Percentiles rank a stretch among this genome's conserved stretches.
phyloP scores from a whole-genome alignment of 2,888 invertebrate genomes.

The Eulithis prunata region DNA sequence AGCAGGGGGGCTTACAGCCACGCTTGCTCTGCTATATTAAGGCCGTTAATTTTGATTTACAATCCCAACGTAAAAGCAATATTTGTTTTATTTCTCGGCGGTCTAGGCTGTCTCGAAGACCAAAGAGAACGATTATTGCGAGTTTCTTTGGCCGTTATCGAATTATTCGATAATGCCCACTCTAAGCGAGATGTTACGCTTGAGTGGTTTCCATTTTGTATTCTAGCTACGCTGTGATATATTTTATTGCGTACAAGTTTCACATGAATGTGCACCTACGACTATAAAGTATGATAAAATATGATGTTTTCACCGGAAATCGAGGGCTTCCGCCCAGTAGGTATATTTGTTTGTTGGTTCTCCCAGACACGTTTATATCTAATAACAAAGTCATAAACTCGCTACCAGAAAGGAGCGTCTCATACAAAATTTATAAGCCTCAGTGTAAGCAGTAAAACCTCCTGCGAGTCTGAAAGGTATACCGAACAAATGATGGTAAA shows the following conservation, averaged over 20 bases:
- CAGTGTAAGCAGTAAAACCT: constrained; percentile 64
- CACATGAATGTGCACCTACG: constrained; percentile 43
- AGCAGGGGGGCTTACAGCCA: constrained; percentile 78
- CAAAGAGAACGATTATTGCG: constrained; percentile 68
- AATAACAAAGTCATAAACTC: constrained; percentile 68
- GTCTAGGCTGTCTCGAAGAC: constrained; percentile 70
- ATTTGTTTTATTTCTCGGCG: constrained; percentile 82
- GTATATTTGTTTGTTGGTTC: constrained; percentile 50
- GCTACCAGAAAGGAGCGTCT: constrained; percentile 60
- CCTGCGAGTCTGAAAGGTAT: constrained; percentile 58
- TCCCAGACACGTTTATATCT: constrained; percentile 58
- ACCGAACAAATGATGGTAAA: constrained; percentile 52
- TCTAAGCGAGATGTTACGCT: constrained; percentile 64
- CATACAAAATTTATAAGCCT: constrained; percentile 65
- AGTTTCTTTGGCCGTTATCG: constrained; percentile 63
- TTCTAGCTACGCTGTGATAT: constrained; percentile 38
- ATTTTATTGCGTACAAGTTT: constrained; percentile 41
- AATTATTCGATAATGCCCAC: constrained; percentile 77
- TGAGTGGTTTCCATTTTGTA: constrained; percentile 58
- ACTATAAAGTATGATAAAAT: constrained; percentile 40
- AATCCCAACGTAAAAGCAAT: constrained; percentile 82
- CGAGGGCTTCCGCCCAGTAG: constrained; percentile 26
- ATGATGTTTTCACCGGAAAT: constrained; percentile 33
- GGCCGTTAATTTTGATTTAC: constrained; percentile 85
- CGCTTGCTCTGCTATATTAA: constrained; percentile 80